phyloP scores from a whole-genome alignment of 2,888 invertebrate genomes.

The Ferdinandea cuprea region DNA sequence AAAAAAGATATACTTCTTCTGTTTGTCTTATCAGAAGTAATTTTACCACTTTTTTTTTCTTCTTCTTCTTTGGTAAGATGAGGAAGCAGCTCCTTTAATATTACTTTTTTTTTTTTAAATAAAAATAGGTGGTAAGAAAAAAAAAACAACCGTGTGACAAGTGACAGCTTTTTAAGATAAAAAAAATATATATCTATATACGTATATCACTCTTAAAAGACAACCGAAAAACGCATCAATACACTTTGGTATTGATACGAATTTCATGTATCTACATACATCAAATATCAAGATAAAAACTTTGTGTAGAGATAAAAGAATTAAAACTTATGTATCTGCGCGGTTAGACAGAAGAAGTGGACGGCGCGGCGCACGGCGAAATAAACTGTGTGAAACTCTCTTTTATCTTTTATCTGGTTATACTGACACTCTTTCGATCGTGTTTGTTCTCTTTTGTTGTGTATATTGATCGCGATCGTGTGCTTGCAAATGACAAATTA shows the following conservation, averaged over 20 bases:
- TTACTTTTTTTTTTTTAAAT: too few species aligned
- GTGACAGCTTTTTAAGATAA: constrained; percentile 35
- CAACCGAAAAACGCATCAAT: constrained; percentile 4
- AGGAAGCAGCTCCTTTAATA: too few species aligned
- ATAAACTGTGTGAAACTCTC: constrained; percentile 6
- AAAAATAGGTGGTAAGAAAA: too few species aligned
- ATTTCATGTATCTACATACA: neutral
- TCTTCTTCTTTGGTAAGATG: neutral
- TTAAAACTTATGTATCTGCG: constrained; percentile 23
- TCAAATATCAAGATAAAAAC: constrained; percentile 10
- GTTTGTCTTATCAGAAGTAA: constrained; percentile 26
- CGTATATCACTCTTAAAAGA: neutral
- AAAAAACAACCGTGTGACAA: constrained; percentile 11
- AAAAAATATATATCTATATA: neutral
- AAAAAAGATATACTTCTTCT: constrained; percentile 6
- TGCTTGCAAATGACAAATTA: constrained; percentile 66
- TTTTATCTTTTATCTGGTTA: neutral
- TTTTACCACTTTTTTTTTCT: constrained; percentile 16
- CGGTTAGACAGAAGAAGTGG: too few species aligned
- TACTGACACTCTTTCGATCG: constrained; percentile 1
- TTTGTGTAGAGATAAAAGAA: constrained; percentile 1
- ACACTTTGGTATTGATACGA: neutral
- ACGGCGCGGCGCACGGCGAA: neutral
- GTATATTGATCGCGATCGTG: constrained; percentile 34
- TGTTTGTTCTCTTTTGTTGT: constrained; percentile 17